These are phyloP conservation scores for Neuroscelio doddi DNA, from an alignment of 2,888 invertebrate species.

Conservation along the genomic window DNA sequence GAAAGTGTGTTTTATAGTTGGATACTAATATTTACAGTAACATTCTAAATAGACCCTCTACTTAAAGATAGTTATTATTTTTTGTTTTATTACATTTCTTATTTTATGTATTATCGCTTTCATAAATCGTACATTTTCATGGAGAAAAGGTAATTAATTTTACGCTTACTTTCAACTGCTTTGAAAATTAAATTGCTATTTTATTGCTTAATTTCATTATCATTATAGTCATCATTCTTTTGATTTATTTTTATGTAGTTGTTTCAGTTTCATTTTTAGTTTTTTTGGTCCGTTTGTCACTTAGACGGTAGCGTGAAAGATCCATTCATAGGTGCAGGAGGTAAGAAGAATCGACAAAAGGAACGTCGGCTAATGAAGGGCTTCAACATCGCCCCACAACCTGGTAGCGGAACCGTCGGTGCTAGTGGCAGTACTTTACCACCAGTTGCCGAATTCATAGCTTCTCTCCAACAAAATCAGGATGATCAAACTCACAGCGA, in stretches of 20 bases:
- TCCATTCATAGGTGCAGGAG: constrained; percentile 82
- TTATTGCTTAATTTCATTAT: no score
- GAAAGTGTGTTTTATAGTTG: no score
- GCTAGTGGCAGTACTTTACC: constrained; percentile 74
- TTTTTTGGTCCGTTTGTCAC: constrained; percentile 50
- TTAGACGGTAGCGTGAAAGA: constrained; percentile 66
- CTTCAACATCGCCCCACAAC: constrained; percentile 89
- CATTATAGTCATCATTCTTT: not conserved
- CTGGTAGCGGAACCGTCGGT: constrained; percentile 59
- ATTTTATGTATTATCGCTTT: no score
- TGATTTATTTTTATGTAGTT: not conserved
- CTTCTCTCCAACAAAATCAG: constrained; percentile 80
- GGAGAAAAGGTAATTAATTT: no score
- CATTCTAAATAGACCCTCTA: no score
- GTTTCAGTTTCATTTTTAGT: constrained; percentile 49
- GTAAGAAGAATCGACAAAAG: constrained; percentile 94
- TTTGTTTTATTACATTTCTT: no score
- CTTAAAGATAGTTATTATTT: no score
- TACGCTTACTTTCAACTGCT: no score
- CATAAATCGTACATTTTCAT: no score
- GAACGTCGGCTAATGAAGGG: constrained; percentile 95
- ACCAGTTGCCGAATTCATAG: constrained; percentile 86
- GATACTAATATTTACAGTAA: no score
- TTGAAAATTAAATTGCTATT: no score
- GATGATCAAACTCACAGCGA: constrained; percentile 75